These are phyloP conservation scores for Taurulus bubalis DNA, from an alignment of 2,113 vertebrate genomes.

Conservation along the genomic window DNA sequence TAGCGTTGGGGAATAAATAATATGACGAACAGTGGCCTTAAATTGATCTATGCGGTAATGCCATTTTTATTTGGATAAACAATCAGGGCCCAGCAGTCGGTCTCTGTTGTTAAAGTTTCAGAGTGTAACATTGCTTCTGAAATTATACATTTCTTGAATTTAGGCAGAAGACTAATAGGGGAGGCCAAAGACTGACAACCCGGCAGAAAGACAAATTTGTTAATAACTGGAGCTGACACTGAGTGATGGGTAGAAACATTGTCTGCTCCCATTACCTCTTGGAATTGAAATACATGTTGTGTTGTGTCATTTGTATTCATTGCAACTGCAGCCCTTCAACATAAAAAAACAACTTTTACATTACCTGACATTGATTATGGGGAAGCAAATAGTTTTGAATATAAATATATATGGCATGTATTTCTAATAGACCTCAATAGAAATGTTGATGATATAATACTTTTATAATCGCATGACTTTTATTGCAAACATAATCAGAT, in stretches of 20 bases:
- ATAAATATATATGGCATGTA: neutral
- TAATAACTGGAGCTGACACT: slow-evolving; percentile 84
- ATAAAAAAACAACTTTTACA: slow-evolving; percentile 25
- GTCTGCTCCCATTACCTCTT: slow-evolving; percentile 84
- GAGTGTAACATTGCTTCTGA: slow-evolving; percentile 33
- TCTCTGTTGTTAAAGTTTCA: slow-evolving; percentile 49
- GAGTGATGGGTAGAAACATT: slow-evolving; percentile 83
- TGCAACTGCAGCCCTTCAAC: slow-evolving; percentile 70
- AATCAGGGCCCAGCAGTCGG: slow-evolving; percentile 1
- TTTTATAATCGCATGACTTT: neutral
- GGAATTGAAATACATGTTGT: slow-evolving; percentile 83
- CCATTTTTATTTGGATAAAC: neutral
- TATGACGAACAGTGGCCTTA: neutral
- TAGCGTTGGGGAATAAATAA: neutral
- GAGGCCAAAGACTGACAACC: slow-evolving; percentile 72
- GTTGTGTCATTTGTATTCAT: slow-evolving; percentile 83
- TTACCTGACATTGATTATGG: slow-evolving; percentile 30
- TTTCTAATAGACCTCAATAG: neutral
- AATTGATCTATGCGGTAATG: neutral
- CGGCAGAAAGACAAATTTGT: slow-evolving; percentile 84
- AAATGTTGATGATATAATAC: neutral
- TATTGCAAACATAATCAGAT: neutral
- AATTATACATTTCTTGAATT: slow-evolving; percentile 62
- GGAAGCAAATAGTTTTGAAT: slow-evolving; percentile 11
- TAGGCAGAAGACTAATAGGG: slow-evolving; percentile 57